phyloP scores from a whole-genome alignment of 1,140 invertebrate genomes.

The Berghia stephanieae region DNA sequence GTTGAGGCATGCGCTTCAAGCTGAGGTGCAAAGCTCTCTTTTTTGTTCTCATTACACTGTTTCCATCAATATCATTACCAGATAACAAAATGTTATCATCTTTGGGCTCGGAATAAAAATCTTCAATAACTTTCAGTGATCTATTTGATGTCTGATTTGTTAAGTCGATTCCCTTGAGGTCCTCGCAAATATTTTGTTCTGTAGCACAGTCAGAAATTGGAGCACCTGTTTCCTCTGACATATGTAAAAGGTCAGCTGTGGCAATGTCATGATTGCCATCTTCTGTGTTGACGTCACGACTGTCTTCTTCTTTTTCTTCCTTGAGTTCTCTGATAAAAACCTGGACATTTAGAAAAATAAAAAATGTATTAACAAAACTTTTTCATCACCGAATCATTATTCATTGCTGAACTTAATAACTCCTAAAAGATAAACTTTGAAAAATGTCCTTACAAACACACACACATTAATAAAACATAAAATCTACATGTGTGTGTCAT shows the following conservation, averaged over 20 bases:
- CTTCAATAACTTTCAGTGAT: conserved; percentile 8
- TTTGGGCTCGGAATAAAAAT: too few relatives aligned
- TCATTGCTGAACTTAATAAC: not conserved
- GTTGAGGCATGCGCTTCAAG: not conserved
- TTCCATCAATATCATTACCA: not conserved
- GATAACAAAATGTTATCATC: not conserved
- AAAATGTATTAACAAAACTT: not conserved
- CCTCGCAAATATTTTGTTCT: not conserved
- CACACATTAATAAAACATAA: not conserved
- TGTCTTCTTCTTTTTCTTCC: not conserved
- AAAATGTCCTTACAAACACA: not conserved
- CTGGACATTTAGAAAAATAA: not conserved
- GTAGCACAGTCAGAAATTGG: not conserved
- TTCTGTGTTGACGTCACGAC: too few relatives aligned
- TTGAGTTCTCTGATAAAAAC: conserved; percentile 24
- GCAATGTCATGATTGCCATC: too few relatives aligned
- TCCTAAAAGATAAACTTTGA: not conserved
- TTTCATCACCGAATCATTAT: not conserved
- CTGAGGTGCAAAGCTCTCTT: not conserved
- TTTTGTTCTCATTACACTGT: not conserved
- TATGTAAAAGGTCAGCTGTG: conserved; percentile 20
- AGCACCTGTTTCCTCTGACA: conserved; percentile 25
- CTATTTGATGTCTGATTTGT: not conserved
- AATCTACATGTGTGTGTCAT: too few relatives aligned
- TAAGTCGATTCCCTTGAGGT: conserved; percentile 9